Base-by-base conservation (phyloP, 92 coral and sea anemone species). In the Phenganax marumi region DNA sequence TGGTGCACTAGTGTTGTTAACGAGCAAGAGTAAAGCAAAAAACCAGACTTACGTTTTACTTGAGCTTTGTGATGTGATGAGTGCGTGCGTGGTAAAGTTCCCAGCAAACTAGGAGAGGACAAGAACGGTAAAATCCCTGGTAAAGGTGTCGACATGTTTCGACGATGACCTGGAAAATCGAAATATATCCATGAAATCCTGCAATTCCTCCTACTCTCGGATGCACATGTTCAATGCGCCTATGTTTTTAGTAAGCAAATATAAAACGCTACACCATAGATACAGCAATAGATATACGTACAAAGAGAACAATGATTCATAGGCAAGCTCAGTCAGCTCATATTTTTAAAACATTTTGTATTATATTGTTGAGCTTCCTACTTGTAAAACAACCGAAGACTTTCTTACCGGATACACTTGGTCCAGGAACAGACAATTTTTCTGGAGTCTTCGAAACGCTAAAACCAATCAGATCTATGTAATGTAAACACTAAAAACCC, bases 91-190 rank as follows among this genome's bases (percentile, higher is more conserved):
- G 82, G 71, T 17, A 48, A 25, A 25, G 82, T 48, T 60, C 82
- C 53, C 19, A 77, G 61, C 56, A 77, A 77, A 18, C 82, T 61
- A 17, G 82, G 82, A 14, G 82, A 77, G 3, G 82, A 77, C 50
- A 58, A 48, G 50, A 77, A 77, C 3, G 82, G 82, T 61, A 77
- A 61, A 39, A 77, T 33, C 57, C 82, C 82, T 9, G 82, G 82
- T 61, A 77, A 23, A 39, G 82, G 82, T 58, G 82, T 77, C 17
- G 82, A 77, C 48, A 77, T 77, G 49, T 58, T 77, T 17, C 82
- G 82, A 58, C 82, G 82, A 77, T 77, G 82, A 77, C 71, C 82
- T 76, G 52, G 19, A 26, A 76, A 76, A 22, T 25, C 10, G 51
- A 26, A 12, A 68, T 6, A 6, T 6, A 68, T 9, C n/a, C 26